Evolutionary conservation across 2,797 vertebrate genomes (phyloP).

Genomic region (Cirrhinus mrigala): DNA sequence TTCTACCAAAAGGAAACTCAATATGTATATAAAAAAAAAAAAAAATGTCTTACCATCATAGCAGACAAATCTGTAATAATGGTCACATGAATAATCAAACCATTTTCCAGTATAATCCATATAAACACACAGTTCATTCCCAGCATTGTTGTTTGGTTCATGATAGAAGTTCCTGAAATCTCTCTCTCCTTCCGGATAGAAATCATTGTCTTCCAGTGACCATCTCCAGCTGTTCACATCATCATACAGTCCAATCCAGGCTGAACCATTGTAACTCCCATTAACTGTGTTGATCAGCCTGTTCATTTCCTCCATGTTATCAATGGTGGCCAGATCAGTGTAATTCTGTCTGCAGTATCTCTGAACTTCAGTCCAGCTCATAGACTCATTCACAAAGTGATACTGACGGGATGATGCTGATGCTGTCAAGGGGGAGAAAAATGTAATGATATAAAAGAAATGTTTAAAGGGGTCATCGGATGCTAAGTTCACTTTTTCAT

Average conservation of each 20-base stretch:
- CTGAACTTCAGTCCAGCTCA: conserved; percentile 55
- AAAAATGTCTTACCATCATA: conserved; percentile 26
- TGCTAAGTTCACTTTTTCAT: no score
- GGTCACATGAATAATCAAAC: not conserved
- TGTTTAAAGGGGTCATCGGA: no score
- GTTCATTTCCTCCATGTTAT: no score
- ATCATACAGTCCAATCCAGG: no score
- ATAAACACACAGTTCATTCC: not conserved
- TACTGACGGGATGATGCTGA: conserved; percentile 36
- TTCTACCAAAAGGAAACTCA: not conserved
- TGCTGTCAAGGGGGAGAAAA: not conserved
- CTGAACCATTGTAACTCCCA: no score
- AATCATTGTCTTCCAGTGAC: no score
- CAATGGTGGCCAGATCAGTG: no score
- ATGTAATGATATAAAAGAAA: not conserved
- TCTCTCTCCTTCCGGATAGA: not conserved
- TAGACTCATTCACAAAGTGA: conserved; percentile 33
- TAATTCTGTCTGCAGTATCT: no score
- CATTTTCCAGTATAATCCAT: not conserved
- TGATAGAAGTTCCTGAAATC: conserved; percentile 1
- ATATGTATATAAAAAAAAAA: not conserved
- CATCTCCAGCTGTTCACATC: no score
- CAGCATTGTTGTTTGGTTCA: conserved; percentile 1
- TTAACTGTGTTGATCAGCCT: no score
- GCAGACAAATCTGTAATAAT: not conserved